Base-by-base conservation (phyloP, 2,113 vertebrate genomes). In the Steatornis caripensis region DNA sequence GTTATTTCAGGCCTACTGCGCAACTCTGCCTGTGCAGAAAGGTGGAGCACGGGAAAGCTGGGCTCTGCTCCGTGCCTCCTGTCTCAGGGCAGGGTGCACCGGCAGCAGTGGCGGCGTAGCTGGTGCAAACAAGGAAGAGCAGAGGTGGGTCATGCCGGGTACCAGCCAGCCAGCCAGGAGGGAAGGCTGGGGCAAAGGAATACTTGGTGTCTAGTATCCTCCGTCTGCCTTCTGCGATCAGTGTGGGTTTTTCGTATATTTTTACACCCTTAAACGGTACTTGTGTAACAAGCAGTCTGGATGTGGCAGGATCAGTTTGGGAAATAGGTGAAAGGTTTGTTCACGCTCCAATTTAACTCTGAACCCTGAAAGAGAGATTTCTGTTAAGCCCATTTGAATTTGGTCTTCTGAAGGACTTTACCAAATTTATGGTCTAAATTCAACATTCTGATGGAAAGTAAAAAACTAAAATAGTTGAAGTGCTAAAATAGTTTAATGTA, bases 361-460 rank as follows among this genome's bases (percentile, higher is more conserved):
- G 71, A 58, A 54, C 10, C 17, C 23, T 29, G 45, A 53, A 54
- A 17, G 30, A 76, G 45, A 27, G 37, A 9, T 45, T 70, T 70
- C 29, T 66, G 7, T 8, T 8, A 17, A 61, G 8, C 6, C 18
- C 0, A 0, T 16, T 66, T 68, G 46, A 60, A 15, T 51, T 7
- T 60, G 53, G 5, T 32, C 10, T 45, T 84, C 39, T 45, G 64
- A 48, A 87, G 54, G 77, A 11, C n/a, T 62, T 61, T 13, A 6
- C 51, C 24, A 96, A 90, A 74, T 66, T 95, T 88, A 69, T 74
- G 34, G 29, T 68, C 94, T 55, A 89, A 95, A 94, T 90, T 82
- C 51, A 29, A 15, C 36, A 45, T 72, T 90, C 72, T 71, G 76
- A 75, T 92, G 51, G 64, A 95, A 94, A 71, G 75, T 20, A 53